phyloP scores from a whole-genome alignment of 2,113 vertebrate genomes.

The Hydropotes inermis region DNA sequence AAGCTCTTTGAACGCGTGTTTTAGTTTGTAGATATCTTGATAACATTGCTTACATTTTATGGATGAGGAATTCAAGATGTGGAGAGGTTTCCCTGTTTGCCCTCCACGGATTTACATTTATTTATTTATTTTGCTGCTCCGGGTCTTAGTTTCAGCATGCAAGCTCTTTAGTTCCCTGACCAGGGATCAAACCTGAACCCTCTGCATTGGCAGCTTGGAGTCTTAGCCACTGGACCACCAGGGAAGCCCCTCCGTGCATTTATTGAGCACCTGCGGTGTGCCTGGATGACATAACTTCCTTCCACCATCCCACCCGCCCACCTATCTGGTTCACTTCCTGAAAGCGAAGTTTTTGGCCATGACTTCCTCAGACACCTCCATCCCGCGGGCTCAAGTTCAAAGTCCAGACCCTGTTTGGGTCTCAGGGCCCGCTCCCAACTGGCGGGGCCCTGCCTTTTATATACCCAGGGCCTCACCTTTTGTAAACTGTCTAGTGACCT shows the following conservation, averaged over 20 bases:
- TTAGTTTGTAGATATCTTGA: not conserved
- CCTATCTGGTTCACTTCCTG: not conserved
- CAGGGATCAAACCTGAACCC: not conserved
- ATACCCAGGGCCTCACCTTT: not conserved
- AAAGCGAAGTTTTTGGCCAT: rapidly evolving
- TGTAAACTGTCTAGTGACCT: not conserved
- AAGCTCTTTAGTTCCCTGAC: not conserved
- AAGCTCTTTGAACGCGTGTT: not conserved
- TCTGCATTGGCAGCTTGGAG: not conserved
- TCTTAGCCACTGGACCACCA: not conserved
- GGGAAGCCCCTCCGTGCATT: not conserved
- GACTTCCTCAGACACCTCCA: not conserved
- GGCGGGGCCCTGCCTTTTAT: not conserved
- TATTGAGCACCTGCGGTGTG: not conserved
- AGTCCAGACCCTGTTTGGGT: not conserved
- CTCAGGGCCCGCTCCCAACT: not conserved
- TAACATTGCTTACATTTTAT: not conserved
- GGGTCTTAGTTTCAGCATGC: not conserved
- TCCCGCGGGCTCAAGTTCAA: not conserved
- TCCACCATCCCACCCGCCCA: rapidly evolving
- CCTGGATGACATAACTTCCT: not conserved
- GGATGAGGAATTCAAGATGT: not conserved
- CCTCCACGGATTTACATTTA: not conserved
- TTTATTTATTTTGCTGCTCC: not conserved
- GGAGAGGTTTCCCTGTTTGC: not conserved